Base-by-base conservation (phyloP, 2,113 vertebrate species). In the Micromys minutus region DNA sequence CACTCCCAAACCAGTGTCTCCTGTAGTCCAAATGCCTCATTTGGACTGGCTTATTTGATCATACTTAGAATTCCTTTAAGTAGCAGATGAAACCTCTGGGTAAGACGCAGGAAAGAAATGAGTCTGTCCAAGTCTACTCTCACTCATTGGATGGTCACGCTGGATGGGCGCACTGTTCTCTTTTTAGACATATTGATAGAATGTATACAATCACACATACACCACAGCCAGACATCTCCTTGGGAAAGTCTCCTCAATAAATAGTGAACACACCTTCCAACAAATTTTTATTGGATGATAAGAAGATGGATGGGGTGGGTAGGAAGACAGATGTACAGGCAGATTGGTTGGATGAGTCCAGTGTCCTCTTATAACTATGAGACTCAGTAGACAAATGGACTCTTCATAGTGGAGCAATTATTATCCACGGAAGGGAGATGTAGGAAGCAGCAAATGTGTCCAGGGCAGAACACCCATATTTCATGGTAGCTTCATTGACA, bases 21-120 rank as follows among this genome's bases (percentile, higher is more conserved):
- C 63, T 87, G 11, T 79, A 74, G 13, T 52, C 72, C 67, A 84
- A 57, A 67, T 69, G 24, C 57, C 55, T 77, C 74, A 76, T 72
- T 75, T 47, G 47, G 71, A 89, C 50, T 63, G 63, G 63, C 67
- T 94, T 90, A 47, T 79, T 96, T 76, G 74, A 71, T 92, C 47
- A 71, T 52, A n/a, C 65, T 87, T 90, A 91, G 50, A 92, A 94
- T 96, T 86, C 39, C 29, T 94, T 89, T 61, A 61, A 89, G 52
- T 15, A 95, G 42, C 7, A 90, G 74, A 90, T 88, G 21, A 22
- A 86, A 31, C n/a, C 76, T 84, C 79, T 85, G 80, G 80, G 63
- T n/a, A 69, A 47, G 69, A 93, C 45, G 90, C 77, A n/a, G 55
- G 42, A 86, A 36, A 80, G 92, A 71, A 87, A 57, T 45, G 75